phyloP scores from a whole-genome alignment of 2,113 vertebrate genomes.

The Zosterops lateralis region DNA sequence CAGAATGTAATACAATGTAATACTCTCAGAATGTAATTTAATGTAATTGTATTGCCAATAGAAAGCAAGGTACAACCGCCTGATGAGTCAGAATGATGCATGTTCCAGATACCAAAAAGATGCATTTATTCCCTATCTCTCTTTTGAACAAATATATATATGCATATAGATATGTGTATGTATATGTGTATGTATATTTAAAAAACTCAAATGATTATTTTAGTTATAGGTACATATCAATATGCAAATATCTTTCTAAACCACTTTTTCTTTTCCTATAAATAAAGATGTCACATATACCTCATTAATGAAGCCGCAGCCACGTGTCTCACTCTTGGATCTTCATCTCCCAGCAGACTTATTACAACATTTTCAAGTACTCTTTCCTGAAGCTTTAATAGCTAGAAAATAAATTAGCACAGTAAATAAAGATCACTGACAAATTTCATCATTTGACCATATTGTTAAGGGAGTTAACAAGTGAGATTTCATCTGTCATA shows the following conservation, averaged over 20 bases:
- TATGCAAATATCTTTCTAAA: neutral
- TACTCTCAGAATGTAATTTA: neutral
- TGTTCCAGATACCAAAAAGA: neutral
- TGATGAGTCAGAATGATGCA: neutral
- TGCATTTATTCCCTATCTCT: neutral
- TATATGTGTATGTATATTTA: neutral
- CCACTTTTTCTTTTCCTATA: neutral
- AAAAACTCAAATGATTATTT: neutral
- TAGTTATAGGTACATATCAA: neutral
- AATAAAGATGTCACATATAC: conserved; percentile 59
- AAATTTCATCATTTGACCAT: neutral
- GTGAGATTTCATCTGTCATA: neutral
- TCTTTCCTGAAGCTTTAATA: conserved; percentile 88
- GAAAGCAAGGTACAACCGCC: neutral
- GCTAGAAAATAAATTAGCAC: conserved; percentile 61
- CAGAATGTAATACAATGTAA: neutral
- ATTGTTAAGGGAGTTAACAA: neutral
- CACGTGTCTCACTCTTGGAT: conserved; percentile 89
- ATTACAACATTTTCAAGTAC: conserved; percentile 86
- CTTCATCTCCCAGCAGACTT: conserved; percentile 89
- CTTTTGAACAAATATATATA: neutral
- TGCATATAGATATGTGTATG: neutral
- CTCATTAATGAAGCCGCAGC: conserved; percentile 85
- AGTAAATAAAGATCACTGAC: neutral
- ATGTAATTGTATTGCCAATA: neutral